Evolutionary conservation across 2,797 vertebrate genomes (phyloP).

Genomic region (Gambelia wislizenii): DNA sequence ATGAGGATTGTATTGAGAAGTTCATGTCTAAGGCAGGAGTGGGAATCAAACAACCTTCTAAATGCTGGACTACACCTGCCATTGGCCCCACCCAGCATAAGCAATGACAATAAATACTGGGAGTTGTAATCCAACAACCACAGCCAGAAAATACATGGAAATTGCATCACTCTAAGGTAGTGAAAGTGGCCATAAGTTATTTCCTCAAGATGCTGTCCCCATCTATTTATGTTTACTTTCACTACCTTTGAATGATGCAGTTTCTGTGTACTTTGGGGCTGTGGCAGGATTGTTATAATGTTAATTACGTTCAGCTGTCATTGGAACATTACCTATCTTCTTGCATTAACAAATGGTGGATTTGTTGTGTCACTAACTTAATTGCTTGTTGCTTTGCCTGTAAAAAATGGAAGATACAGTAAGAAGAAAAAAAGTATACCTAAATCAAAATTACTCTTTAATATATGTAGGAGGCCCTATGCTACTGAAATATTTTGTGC

Average conservation of each 20-base stretch:
- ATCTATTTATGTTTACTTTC: conserved; percentile 51
- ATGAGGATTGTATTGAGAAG: neutral
- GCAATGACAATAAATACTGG: no score
- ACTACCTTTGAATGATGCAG: conserved; percentile 43
- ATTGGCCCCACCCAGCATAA: no score
- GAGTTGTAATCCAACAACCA: no score
- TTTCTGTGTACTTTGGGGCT: conserved; percentile 33
- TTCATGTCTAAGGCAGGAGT: no score
- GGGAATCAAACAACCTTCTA: no score
- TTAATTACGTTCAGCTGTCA: conserved; percentile 35
- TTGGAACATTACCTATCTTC: conserved; percentile 38
- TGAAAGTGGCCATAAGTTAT: no score
- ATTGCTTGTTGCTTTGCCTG: neutral
- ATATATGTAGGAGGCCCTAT: neutral
- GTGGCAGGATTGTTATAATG: neutral
- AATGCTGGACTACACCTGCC: no score
- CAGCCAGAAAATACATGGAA: no score
- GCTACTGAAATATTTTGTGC: neutral
- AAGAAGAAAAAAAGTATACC: neutral
- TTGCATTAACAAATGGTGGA: conserved; percentile 25
- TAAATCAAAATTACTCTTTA: neutral
- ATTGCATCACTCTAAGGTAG: no score
- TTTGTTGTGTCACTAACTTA: conserved; percentile 19
- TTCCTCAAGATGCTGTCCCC: neutral
- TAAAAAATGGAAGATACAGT: neutral